Conservation (phyloP, 2,888 invertebrate species). For the Idaea straminata region DNA sequence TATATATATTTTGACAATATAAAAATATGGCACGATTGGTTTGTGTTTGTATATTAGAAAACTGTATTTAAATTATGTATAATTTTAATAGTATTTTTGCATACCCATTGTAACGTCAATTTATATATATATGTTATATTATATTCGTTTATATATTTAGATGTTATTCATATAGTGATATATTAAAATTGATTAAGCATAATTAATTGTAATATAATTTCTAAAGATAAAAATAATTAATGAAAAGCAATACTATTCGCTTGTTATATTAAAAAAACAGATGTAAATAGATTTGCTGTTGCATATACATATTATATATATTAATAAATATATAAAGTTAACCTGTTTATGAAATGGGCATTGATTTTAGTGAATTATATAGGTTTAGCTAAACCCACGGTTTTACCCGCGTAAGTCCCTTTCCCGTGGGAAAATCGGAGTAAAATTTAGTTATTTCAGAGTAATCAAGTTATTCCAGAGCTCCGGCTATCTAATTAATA, state of each 20-base stretch:
- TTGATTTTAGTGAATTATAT: slow-evolving; percentile 27
- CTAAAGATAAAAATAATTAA: slow-evolving; percentile 20
- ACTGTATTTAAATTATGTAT: not conserved
- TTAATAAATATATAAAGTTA: slow-evolving; percentile 30
- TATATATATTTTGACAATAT: slow-evolving; percentile 23
- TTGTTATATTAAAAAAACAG: slow-evolving; percentile 41
- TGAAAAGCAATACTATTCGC: slow-evolving; percentile 66
- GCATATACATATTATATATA: slow-evolving; percentile 25
- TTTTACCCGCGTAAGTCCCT: too few relatives aligned
- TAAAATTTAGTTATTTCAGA: too few relatives aligned
- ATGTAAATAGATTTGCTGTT: slow-evolving; percentile 33
- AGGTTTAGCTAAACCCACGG: slow-evolving; percentile 5
- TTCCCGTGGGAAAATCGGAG: too few relatives aligned
- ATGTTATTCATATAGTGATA: slow-evolving; percentile 24
- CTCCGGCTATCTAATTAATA: too few relatives aligned
- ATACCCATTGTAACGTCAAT: not conserved
- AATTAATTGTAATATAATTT: slow-evolving; percentile 16
- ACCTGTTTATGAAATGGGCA: slow-evolving; percentile 49
- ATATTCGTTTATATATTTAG: slow-evolving; percentile 17
- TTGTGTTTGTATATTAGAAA: not conserved
- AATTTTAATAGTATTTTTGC: not conserved
- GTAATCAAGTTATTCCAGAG: too few relatives aligned
- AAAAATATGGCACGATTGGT: slow-evolving; percentile 19
- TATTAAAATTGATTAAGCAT: slow-evolving; percentile 16
- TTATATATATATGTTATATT: slow-evolving; percentile 11